phyloP scores from a whole-genome alignment of 2,888 invertebrate genomes.

The Nesidiocoris tenuis region DNA sequence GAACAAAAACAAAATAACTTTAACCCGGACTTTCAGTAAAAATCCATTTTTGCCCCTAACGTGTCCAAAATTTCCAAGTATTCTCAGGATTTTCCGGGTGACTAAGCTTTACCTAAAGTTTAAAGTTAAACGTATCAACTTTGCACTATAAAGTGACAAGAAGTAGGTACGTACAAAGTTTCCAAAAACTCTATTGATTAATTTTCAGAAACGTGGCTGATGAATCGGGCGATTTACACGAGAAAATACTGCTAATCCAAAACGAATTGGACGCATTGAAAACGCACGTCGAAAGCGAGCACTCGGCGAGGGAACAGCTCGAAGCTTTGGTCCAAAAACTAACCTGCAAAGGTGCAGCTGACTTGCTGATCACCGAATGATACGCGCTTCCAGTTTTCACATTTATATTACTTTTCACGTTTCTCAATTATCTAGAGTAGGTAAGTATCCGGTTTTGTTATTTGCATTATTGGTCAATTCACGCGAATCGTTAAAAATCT shows the following conservation, averaged over 20 bases:
- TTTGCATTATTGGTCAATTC: background rate
- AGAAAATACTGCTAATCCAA: slow-evolving; percentile 37
- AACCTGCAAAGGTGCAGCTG: slow-evolving; percentile 25
- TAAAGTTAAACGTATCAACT: too few species aligned
- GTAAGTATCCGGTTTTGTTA: background rate
- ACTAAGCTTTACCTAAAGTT: too few species aligned
- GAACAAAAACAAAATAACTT: too few species aligned
- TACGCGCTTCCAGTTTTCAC: slow-evolving; percentile 38
- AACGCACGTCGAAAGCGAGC: slow-evolving; percentile 40
- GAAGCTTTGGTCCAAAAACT: slow-evolving; percentile 36
- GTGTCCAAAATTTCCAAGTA: too few species aligned
- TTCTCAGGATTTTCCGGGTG: too few species aligned
- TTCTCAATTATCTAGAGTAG: slow-evolving; percentile 11
- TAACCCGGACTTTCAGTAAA: too few species aligned
- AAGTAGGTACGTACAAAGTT: too few species aligned
- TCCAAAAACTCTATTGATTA: too few species aligned
- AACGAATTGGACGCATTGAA: slow-evolving; percentile 44
- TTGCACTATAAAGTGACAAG: too few species aligned
- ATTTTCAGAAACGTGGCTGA: slow-evolving; percentile 40
- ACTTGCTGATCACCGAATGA: slow-evolving; percentile 34
- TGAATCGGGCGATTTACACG: slow-evolving; percentile 42
- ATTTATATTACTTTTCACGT: slow-evolving; percentile 38
- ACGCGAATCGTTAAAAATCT: background rate
- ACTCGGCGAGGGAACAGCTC: slow-evolving; percentile 46
- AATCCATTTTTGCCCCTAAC: too few species aligned